A percentile compares a stretch with the other conserved stretches of the same genome.
Evolutionary conservation across 2,888 invertebrate species (phyloP).

Genomic region (Griposia aprilina): DNA sequence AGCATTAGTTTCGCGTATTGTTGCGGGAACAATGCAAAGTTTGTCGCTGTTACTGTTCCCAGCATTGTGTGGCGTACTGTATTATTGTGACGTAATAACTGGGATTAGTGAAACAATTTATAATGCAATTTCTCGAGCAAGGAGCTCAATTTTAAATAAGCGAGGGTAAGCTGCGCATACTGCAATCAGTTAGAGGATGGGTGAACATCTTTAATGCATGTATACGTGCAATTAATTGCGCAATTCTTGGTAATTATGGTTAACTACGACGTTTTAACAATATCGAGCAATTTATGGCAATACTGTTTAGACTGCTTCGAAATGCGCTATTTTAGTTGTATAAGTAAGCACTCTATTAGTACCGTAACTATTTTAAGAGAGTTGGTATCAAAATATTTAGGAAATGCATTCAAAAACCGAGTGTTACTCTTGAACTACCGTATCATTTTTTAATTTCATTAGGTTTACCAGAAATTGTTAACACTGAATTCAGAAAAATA

Average conservation of each 20-base stretch:
- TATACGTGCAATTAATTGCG: background rate
- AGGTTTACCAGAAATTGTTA: no score
- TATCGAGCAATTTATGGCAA: background rate
- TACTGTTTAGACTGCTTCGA: background rate
- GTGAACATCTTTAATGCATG: background rate
- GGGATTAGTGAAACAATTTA: slow-evolving; percentile 29
- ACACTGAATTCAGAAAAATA: no score
- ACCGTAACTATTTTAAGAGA: background rate
- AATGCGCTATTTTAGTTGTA: background rate
- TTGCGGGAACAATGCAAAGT: slow-evolving; percentile 57
- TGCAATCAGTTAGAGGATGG: background rate
- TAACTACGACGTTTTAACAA: background rate
- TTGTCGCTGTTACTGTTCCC: slow-evolving; percentile 38
- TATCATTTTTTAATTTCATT: no score
- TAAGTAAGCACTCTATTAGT: background rate
- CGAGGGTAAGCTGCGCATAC: background rate
- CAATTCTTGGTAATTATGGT: background rate
- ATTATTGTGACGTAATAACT: slow-evolving; percentile 39
- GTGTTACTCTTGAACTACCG: no score
- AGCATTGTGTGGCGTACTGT: slow-evolving; percentile 53
- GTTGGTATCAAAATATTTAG: no score
- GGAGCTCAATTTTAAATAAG: background rate
- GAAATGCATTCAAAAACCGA: no score
- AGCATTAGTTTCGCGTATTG: slow-evolving; percentile 59
- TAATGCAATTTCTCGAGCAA: background rate